Evolutionary conservation across 2,113 vertebrate genomes (phyloP), one percentile per base, ranked within the genome.

Genomic region (Chionis minor): DNA sequence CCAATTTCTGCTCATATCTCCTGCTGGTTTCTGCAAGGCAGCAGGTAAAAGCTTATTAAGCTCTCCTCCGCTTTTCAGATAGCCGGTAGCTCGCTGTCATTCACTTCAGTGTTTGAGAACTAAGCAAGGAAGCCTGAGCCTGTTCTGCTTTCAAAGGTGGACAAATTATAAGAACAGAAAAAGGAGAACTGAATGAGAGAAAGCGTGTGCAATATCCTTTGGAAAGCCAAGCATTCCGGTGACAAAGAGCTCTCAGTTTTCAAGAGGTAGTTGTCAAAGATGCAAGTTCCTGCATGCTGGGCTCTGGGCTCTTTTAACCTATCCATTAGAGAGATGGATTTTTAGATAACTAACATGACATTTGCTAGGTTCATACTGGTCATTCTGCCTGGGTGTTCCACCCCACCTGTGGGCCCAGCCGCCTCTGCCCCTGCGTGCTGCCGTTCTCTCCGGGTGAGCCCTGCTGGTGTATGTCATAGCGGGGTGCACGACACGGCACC

Each of bases 311-410:
- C 78, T 91, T 92, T 74, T 66, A 52, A 80, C 56, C 70, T 59
- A 69, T 67, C 87, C 96, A 96, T 95, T 96, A 96, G 90, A 52
- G 84, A 96, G 96, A 96, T 96, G 9, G n/a, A 79, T 66, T 94
- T 93, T 69, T 69, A 97, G 96, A 95, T 97, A 96, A 93, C 49
- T 85, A 47, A 28, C 35, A 24, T 80, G 87, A 93, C 92, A 93
- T 69, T 56, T 86, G 49, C 66, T 85, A 65, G 27, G 62, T 85
- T 96, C 71, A 70, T 45, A 22, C 49, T 88, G 94, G 93, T 90
- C 96, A 92, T 85, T 93, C 87, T 93, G 90, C 94, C 35, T 96
- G 93, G 92, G 96, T 96, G 96, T 95, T 95, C 96, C 56, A 72
- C n/a, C 47, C 70, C 58, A 69, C 52, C 72, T 52, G 0, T 35